A percentile compares a stretch with the other conserved stretches of the same genome.
phyloP scores from a whole-genome alignment of 1,140 invertebrate genomes.

The Meloidogyne floridensis region DNA sequence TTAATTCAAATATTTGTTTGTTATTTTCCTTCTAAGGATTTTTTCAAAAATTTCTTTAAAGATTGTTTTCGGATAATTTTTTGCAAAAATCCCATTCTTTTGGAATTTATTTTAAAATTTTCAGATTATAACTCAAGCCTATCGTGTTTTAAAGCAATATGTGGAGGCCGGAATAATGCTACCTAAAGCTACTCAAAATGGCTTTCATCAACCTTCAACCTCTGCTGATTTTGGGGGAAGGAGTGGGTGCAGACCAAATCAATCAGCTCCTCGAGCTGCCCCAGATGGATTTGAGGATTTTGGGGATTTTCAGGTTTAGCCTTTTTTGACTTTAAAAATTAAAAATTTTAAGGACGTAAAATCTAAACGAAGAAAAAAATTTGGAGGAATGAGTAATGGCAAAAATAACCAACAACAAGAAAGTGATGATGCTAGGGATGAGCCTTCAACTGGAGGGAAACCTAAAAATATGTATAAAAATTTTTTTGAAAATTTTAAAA shows the following conservation, averaged over 20 bases:
- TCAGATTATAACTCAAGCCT: constrained; percentile 32
- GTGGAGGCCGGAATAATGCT: constrained; percentile 29
- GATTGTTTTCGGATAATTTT: too few species aligned
- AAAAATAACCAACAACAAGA: constrained; percentile 1
- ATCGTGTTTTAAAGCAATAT: constrained; percentile 34
- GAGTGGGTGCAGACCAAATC: constrained; percentile 17
- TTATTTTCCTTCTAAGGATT: not conserved
- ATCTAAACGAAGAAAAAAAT: constrained; percentile 5
- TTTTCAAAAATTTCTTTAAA: too few species aligned
- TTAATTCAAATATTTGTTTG: not conserved
- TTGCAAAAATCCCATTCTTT: too few species aligned
- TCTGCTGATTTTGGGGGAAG: constrained; percentile 3
- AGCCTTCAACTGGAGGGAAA: not conserved
- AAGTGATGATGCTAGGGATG: constrained; percentile 15
- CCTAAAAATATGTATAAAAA: not conserved
- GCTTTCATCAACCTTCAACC: constrained; percentile 5
- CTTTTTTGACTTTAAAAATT: not conserved
- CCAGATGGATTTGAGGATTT: constrained; percentile 37
- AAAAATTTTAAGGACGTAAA: constrained; percentile 16
- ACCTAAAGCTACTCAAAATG: not conserved
- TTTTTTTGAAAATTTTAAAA: not conserved
- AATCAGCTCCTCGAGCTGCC: not conserved
- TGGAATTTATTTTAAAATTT: not conserved
- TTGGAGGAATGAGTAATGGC: not conserved
- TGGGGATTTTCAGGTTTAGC: constrained; percentile 26